Evolutionary conservation across 2,797 vertebrate species (phyloP).

Genomic region (Platyrinchus mystaceus): DNA sequence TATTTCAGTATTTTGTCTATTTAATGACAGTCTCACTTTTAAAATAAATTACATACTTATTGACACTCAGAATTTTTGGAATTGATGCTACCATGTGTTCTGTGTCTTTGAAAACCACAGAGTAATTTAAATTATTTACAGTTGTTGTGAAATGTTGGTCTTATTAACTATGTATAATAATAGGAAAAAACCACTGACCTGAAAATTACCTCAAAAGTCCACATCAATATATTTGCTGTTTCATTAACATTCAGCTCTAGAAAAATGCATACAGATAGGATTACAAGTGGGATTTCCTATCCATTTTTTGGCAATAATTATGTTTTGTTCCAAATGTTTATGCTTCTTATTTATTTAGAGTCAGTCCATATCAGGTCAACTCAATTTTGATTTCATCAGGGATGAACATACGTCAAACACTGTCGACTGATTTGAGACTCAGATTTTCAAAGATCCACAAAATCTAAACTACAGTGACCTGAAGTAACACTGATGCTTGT

Average conservation of each 20-base stretch:
- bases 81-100: background rate
- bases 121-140: background rate
- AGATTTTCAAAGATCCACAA: constrained; percentile 34
- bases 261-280: background rate
- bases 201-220: background rate
- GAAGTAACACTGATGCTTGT: constrained; percentile 38
- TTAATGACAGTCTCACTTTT: background rate
- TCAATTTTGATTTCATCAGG: constrained; percentile 49
- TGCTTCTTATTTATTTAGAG: constrained; percentile 6
- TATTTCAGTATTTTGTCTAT: background rate
- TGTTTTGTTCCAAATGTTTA: background rate
- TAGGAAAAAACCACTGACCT: background rate
- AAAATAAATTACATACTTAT: background rate
- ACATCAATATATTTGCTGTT: background rate
- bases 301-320: background rate
- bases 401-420: constrained; percentile 29
- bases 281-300: background rate
- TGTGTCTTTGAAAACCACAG: background rate
- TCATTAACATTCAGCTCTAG: background rate
- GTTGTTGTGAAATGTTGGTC: background rate
- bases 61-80: background rate
- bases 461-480: constrained; percentile 37
- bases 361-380: background rate
- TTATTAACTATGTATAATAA: background rate
- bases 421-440: constrained; percentile 11